Conservation (phyloP, 2,113 vertebrate species). For the Physeter macrocephalus region DNA sequence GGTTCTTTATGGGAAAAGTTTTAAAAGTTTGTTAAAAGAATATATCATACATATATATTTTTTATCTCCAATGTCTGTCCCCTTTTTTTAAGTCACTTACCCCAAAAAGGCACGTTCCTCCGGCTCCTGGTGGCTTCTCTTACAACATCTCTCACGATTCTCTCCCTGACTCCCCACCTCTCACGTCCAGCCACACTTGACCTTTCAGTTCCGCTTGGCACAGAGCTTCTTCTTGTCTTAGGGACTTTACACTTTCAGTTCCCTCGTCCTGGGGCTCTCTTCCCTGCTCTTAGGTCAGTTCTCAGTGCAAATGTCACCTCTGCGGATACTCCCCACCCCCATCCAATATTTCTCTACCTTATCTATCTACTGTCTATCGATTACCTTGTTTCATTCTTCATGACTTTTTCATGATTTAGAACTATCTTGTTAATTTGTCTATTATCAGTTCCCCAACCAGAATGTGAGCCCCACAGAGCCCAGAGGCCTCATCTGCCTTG, state of each 20-base stretch:
- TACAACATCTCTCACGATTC: neutral
- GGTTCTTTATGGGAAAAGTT: conserved; percentile 63
- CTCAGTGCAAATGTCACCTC: neutral
- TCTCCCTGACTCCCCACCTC: neutral
- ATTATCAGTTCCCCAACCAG: neutral
- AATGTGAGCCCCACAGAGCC: neutral
- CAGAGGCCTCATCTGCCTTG: neutral
- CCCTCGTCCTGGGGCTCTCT: neutral
- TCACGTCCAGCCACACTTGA: neutral
- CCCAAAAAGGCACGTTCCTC: neutral
- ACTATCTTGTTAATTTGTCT: neutral
- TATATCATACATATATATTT: neutral
- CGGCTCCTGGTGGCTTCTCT: neutral
- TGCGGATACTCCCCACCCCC: neutral
- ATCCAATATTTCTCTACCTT: neutral
- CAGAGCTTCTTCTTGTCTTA: neutral
- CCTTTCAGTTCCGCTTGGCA: conserved; percentile 29
- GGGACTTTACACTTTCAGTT: neutral
- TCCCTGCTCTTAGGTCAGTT: neutral
- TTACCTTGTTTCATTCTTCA: neutral
- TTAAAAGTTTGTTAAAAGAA: neutral
- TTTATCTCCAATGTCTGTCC: neutral
- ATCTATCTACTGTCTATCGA: too few relatives aligned
- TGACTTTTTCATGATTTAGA: neutral
- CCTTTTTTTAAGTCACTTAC: conserved; percentile 52